Evolutionary conservation across 2,113 vertebrate species (phyloP).

Genomic region (Callipepla squamata): DNA sequence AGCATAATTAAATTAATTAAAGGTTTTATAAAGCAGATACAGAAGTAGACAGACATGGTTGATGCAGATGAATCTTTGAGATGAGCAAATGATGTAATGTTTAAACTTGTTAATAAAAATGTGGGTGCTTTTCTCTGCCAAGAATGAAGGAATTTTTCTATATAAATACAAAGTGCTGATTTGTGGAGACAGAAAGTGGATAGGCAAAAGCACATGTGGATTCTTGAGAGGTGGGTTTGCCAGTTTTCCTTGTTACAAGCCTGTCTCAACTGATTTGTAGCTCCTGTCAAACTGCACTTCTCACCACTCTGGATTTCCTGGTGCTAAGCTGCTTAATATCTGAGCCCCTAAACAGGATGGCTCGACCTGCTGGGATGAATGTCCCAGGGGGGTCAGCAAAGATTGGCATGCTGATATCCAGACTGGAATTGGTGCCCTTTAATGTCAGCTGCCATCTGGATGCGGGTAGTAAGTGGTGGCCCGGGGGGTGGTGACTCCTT

Average conservation of each 20-base stretch:
- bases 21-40: slow-evolving; percentile 11
- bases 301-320: neutral
- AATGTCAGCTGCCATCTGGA: neutral
- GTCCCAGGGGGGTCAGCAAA: no score
- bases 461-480: neutral
- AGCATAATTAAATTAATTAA: slow-evolving; percentile 57
- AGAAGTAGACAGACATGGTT: neutral
- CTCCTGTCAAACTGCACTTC: neutral
- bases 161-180: slow-evolving; percentile 19
- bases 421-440: neutral
- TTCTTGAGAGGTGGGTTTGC: neutral
- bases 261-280: neutral
- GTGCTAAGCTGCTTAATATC: neutral
- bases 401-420: neutral
- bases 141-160: neutral
- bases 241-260: neutral
- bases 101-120: slow-evolving; percentile 60
- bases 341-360: neutral
- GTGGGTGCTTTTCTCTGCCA: slow-evolving; percentile 4
- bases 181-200: neutral
- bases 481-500: neutral
- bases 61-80: slow-evolving; percentile 12
- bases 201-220: neutral
- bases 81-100: slow-evolving; percentile 52
- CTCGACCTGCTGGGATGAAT: neutral